These are phyloP conservation scores for Aramus guarauna DNA, from an alignment of 2,113 vertebrate genomes.

Conservation along the genomic window DNA sequence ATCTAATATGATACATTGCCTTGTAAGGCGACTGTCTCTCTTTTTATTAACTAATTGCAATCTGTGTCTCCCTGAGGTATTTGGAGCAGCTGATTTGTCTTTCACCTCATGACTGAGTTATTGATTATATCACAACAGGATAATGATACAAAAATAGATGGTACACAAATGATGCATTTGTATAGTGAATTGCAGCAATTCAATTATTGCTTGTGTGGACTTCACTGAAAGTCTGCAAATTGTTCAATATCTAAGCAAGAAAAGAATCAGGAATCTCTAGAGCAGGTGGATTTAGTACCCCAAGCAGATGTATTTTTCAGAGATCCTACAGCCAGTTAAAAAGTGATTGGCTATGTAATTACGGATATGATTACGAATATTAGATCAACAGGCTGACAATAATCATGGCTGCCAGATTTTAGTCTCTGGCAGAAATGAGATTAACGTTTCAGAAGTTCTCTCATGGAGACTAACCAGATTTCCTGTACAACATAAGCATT, in stretches of 20 bases:
- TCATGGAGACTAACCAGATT: conserved; percentile 44
- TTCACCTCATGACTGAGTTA: neutral
- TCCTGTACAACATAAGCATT: conserved; percentile 12
- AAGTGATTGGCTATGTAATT: conserved; percentile 50
- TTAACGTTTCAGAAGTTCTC: conserved; percentile 48
- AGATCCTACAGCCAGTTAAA: neutral
- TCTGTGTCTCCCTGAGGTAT: neutral
- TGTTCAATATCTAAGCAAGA: neutral
- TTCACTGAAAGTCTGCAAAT: neutral
- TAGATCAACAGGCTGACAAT: conserved; percentile 53
- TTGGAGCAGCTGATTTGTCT: neutral
- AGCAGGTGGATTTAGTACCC: neutral
- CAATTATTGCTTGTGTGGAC: neutral
- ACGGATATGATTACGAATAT: conserved; percentile 49
- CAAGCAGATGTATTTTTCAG: conserved; percentile 15
- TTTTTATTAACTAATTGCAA: neutral
- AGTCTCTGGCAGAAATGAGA: conserved; percentile 61
- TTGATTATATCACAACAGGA: neutral
- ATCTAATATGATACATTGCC: neutral
- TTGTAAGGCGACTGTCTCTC: neutral
- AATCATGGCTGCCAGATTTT: conserved; percentile 31
- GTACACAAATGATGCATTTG: neutral
- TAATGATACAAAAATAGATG: neutral
- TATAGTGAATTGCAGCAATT: neutral
- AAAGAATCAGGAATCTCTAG: neutral